These are phyloP conservation scores for Zaprionus obscuricornis DNA, from an alignment of 2,888 invertebrate species.

Conservation along the genomic window DNA sequence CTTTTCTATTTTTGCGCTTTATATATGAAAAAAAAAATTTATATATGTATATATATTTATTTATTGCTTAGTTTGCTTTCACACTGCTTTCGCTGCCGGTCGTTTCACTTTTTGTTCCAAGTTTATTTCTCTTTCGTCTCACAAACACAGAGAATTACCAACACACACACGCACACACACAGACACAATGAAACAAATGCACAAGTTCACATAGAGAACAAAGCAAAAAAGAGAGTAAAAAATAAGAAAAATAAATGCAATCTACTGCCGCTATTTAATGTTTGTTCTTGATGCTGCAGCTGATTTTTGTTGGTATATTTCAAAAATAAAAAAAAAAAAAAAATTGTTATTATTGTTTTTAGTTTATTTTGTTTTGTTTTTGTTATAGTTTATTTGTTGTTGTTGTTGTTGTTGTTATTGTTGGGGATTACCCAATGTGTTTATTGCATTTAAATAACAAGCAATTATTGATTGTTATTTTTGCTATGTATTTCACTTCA, in stretches of 20 bases:
- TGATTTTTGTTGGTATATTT: constrained; percentile 24
- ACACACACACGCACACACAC: constrained; percentile 16
- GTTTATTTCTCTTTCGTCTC: constrained; percentile 45
- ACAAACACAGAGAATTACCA: constrained; percentile 22
- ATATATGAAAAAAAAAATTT: too few species aligned
- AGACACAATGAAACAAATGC: constrained; percentile 14
- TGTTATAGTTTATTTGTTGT: constrained; percentile 3
- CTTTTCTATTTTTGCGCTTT: constrained; percentile 17
- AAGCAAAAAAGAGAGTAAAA: constrained; percentile 60
- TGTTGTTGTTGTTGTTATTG: constrained; percentile 20
- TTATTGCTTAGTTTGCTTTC: constrained; percentile 60
- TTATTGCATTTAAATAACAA: constrained; percentile 23
- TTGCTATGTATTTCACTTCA: too few species aligned
- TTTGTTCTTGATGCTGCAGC: constrained; percentile 29
- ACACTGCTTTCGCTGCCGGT: constrained; percentile 73
- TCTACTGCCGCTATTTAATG: constrained; percentile 25
- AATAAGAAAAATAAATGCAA: constrained; percentile 64
- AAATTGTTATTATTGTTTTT: constrained; percentile 18
- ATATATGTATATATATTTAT: constrained; percentile 16
- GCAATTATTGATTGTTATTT: constrained; percentile 29
- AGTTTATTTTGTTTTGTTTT: constrained; percentile 10
- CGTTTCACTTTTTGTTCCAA: constrained; percentile 67
- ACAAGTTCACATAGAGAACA: too few species aligned
- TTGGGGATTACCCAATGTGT: constrained; percentile 29
- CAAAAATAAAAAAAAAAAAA: too few species aligned